phyloP scores from a whole-genome alignment of 2,113 vertebrate genomes.

The Peucedramus taeniatus region DNA sequence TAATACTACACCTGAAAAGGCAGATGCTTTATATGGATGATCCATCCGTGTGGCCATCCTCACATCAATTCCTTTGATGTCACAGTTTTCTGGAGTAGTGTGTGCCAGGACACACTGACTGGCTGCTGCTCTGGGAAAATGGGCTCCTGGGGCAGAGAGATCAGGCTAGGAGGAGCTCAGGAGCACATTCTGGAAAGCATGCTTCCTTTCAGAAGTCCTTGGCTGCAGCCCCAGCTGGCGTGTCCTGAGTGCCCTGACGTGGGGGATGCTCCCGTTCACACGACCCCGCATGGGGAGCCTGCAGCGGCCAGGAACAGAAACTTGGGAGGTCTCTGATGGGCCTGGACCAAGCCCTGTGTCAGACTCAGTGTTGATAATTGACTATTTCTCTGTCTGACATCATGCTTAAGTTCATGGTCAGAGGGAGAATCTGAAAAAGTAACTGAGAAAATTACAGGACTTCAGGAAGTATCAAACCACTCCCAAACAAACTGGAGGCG shows the following conservation, averaged over 20 bases:
- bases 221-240: background rate
- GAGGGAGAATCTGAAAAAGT: background rate
- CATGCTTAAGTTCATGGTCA: background rate
- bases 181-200: background rate
- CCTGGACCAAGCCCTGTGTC: constrained; percentile 3
- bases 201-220: background rate
- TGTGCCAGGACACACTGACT: background rate
- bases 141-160: background rate
- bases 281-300: background rate
- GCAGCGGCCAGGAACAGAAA: background rate
- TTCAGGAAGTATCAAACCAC: background rate
- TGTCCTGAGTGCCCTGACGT: background rate
- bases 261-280: background rate
- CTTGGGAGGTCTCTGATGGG: constrained; percentile 50
- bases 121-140: background rate
- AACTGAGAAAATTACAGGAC: background rate
- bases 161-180: background rate
- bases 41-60: fast-evolving
- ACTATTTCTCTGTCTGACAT: background rate
- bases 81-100: fast-evolving
- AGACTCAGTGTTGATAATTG: background rate
- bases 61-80: background rate
- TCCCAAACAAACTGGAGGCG: background rate
- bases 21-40: background rate
- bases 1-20: background rate